Base-by-base conservation (phyloP, 1,140 invertebrate genomes). In the Hydropsyche tenuis region DNA sequence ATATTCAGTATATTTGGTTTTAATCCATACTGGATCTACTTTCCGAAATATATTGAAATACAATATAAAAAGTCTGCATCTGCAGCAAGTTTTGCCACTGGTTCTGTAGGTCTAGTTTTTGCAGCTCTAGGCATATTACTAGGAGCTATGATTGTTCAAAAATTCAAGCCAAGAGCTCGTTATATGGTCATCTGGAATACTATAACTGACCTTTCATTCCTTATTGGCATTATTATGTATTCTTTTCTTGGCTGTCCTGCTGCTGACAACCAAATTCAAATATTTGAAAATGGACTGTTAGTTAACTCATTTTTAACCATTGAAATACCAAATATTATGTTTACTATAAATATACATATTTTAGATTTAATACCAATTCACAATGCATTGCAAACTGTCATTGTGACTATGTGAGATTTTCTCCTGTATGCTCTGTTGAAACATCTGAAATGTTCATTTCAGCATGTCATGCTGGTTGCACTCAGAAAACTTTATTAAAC, bases 1-100 rank as follows among this genome's bases (percentile, higher is more conserved):
- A 86, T 91, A 1, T 91, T 91, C 77, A 91, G 90, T 78, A 85
- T 91, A 16, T 86, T 92, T 76, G 90, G 90, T 0, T 90, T 90
- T 75, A 89, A 89, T 81, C 91, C 91, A 0, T 93, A 91, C 77
- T 91, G 89, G 87, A 90, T 91, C 3, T 92, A 91, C 75, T 87
- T 91, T 81, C 91, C 91, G 0, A 92, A 92, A 79, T 93, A 92
- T 72, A 90, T 92, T 69, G 91, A 92, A 81, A 89, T 88, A 0
- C 90, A 92, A 79, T 93, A 91, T 78, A 87, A 88, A 73, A 89
- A 91, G 77, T 90, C 91, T n/a, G 89, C 91, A 0, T 89, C 90
- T 0, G 86, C 86, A 0, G 90, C 91, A 0, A 83, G 88, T 23
- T 80, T 91, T 62, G 88, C 90, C 5, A 91, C 90, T 51, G 91